Evolutionary conservation across 2,113 vertebrate species (phyloP).

Genomic region (Fulmarus glacialis): DNA sequence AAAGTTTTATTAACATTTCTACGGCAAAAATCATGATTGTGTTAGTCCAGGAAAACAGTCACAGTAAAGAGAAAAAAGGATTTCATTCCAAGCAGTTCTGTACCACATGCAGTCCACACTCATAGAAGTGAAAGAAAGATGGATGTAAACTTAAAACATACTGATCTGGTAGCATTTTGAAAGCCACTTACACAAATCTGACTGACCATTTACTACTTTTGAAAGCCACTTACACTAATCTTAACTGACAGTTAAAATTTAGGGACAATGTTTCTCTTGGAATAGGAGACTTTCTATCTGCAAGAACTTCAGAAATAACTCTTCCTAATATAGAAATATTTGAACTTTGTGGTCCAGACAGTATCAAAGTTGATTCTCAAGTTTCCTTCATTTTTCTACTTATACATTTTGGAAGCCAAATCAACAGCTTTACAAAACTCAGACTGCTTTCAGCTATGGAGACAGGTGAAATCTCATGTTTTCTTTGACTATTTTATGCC

Average conservation of each 20-base stretch:
- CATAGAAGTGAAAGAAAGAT: background rate
- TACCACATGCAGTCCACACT: background rate
- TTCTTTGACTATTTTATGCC: background rate
- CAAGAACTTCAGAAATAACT: background rate
- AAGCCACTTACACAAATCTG: background rate
- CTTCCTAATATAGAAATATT: background rate
- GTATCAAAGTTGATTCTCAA: background rate
- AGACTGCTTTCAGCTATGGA: background rate
- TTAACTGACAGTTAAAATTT: background rate
- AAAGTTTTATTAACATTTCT: background rate
- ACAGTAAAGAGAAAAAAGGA: background rate
- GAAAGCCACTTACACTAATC: background rate
- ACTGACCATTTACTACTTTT: background rate
- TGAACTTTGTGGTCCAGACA: background rate
- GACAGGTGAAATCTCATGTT: background rate
- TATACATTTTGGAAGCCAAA: background rate
- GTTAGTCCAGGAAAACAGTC: background rate
- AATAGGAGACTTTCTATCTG: background rate
- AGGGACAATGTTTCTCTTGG: background rate
- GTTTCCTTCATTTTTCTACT: background rate
- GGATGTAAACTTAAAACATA: background rate
- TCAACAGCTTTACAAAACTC: background rate
- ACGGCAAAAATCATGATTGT: background rate
- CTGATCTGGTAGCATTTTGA: background rate
- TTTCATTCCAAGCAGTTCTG: background rate